A percentile compares a stretch with the other conserved stretches of the same genome.
These are phyloP conservation scores for Calycopis cecrops DNA, from an alignment of 1,140 invertebrate species.

Conservation along the genomic window DNA sequence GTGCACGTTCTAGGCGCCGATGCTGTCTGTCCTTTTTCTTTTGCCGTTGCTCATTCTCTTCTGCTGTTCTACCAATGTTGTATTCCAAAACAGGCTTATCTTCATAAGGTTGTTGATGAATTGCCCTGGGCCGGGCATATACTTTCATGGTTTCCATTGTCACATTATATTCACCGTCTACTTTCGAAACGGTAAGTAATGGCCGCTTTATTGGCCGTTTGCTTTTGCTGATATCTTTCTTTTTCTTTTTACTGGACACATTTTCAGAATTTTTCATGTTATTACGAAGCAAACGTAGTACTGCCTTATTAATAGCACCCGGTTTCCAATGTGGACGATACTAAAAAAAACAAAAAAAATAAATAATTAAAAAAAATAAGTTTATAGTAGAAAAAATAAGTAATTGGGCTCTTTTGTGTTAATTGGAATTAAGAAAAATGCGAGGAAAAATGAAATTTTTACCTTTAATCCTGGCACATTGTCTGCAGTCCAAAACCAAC, in stretches of 20 bases:
- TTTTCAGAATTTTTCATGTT: slow-evolving; percentile 51
- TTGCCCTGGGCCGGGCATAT: slow-evolving; percentile 44
- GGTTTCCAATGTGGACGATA: slow-evolving; percentile 58
- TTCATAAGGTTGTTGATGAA: slow-evolving; percentile 62
- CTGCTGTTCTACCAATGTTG: slow-evolving; percentile 59
- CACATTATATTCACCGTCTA: slow-evolving; percentile 56
- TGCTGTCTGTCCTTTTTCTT: slow-evolving; percentile 50
- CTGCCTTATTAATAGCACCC: slow-evolving; percentile 56
- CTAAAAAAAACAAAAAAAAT: slow-evolving; percentile 53
- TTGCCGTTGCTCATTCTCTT: slow-evolving; percentile 51
- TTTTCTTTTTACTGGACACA: slow-evolving; percentile 47
- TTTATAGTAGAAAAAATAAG: slow-evolving; percentile 15
- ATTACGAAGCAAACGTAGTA: slow-evolving; percentile 52
- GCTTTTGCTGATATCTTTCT: slow-evolving; percentile 38
- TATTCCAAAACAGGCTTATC: slow-evolving; percentile 58
- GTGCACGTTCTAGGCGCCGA: slow-evolving; percentile 49
- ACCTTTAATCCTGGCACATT: slow-evolving; percentile 60
- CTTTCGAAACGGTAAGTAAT: slow-evolving; percentile 54
- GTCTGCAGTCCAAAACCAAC: slow-evolving; percentile 64
- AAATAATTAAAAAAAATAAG: slow-evolving; percentile 27
- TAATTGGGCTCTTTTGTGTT: not conserved
- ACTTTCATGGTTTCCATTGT: slow-evolving; percentile 68
- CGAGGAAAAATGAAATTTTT: slow-evolving; percentile 3
- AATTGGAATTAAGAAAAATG: not conserved
- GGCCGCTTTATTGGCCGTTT: slow-evolving; percentile 55